Percentiles rank a stretch among this genome's conserved stretches.
These are phyloP conservation scores for Oryctes rhinoceros DNA, from an alignment of 1,140 invertebrate species.

Conservation along the genomic window DNA sequence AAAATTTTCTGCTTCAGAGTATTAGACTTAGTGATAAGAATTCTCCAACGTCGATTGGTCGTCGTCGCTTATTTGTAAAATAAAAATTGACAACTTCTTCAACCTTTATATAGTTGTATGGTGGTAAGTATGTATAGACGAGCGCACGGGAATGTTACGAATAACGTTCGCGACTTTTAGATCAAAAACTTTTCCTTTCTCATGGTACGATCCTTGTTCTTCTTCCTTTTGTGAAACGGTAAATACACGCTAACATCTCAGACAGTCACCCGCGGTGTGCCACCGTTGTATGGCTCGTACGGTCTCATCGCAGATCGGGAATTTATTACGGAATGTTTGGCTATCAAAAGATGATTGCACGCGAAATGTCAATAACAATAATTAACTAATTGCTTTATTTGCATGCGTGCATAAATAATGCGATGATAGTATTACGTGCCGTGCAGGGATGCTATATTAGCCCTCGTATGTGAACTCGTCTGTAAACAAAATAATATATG, in stretches of 20 bases:
- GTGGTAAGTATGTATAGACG: no score
- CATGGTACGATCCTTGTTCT: neutral
- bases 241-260: conserved; percentile 37
- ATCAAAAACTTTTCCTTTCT: conserved; percentile 10
- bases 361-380: conserved; percentile 43
- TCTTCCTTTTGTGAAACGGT: conserved; percentile 23
- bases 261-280: conserved; percentile 42
- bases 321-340: conserved; percentile 17
- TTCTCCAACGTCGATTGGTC: no score
- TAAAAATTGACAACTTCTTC: no score
- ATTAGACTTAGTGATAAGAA: no score
- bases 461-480: neutral
- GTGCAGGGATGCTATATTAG: conserved; percentile 20
- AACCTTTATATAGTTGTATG: no score
- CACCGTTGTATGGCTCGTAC: conserved; percentile 12
- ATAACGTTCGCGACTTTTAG: neutral
- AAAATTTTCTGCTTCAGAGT: no score
- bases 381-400: conserved; percentile 43
- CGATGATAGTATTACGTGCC: conserved; percentile 29
- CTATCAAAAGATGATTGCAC: conserved; percentile 38
- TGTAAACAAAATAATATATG: conserved; percentile 23
- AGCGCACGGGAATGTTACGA: neutral
- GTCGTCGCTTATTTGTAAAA: no score
- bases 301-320: neutral
- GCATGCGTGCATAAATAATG: conserved; percentile 38